Conservation (phyloP, 2,797 vertebrate species). For the Malurus leucopterus region DNA sequence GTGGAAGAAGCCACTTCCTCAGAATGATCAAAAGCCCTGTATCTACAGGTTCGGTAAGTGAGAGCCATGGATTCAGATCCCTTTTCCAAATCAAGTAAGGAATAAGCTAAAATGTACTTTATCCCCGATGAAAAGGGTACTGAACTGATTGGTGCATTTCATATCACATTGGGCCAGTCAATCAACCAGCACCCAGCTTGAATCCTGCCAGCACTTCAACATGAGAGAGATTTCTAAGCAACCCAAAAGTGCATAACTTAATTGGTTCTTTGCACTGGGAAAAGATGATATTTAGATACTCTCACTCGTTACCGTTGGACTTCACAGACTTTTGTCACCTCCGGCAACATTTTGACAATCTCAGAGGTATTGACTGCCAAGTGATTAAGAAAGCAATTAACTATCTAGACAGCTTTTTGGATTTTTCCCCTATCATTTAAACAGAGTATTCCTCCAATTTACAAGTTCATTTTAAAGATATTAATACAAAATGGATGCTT, state of each 20-base stretch:
- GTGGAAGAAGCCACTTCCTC: not conserved
- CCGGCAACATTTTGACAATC: not conserved
- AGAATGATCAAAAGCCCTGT: not conserved
- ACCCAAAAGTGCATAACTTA: not conserved
- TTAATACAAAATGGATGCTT: not conserved
- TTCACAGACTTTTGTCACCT: not conserved
- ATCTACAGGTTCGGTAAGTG: not conserved
- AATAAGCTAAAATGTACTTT: not conserved
- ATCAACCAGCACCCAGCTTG: not conserved
- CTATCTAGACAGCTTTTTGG: not conserved
- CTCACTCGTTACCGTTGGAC: not conserved
- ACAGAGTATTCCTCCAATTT: not conserved
- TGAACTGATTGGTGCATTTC: not conserved
- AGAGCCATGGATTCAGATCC: not conserved
- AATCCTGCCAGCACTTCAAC: not conserved
- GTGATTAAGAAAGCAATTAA: slow-evolving; percentile 7
- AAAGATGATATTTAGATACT: not conserved
- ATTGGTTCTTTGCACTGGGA: not conserved
- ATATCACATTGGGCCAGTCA: not conserved
- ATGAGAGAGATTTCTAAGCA: not conserved
- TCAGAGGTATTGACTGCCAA: not conserved
- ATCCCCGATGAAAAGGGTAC: not conserved
- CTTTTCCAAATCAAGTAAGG: not conserved
- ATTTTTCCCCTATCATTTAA: not conserved
- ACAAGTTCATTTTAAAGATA: not conserved